A percentile compares a stretch with the other conserved stretches of the same genome.
Evolutionary conservation across 2,888 invertebrate genomes (phyloP).

Genomic region (Dasypogon diadema): DNA sequence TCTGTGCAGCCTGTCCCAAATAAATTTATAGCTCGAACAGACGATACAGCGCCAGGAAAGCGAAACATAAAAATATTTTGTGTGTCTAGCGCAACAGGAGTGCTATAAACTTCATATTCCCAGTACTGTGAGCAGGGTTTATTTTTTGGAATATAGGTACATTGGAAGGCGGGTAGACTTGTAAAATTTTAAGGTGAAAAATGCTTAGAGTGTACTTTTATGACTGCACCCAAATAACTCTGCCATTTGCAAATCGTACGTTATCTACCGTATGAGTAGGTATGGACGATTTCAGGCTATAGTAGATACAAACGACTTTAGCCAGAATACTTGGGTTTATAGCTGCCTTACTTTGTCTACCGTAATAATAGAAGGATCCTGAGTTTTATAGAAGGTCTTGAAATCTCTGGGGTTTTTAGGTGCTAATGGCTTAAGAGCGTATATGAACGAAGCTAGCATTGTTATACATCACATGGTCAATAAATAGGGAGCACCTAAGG

Average conservation of each 20-base stretch:
- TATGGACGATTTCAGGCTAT: conserved; percentile 31
- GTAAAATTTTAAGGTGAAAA: conserved; percentile 46
- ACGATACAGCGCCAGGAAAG: conserved; percentile 10
- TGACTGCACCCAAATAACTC: conserved; percentile 19
- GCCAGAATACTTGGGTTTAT: no score
- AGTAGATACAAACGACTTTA: no score
- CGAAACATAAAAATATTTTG: conserved; percentile 44
- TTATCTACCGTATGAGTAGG: neutral
- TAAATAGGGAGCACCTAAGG: no score
- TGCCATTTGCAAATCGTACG: neutral
- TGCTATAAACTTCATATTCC: conserved; percentile 47
- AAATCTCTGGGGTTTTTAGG: no score
- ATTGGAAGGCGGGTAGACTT: conserved; percentile 15
- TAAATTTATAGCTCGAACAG: conserved; percentile 24
- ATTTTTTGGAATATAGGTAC: conserved; percentile 16
- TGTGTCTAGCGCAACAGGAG: conserved; percentile 46
- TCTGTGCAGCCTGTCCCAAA: conserved; percentile 16
- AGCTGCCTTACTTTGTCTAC: no score
- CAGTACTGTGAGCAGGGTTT: conserved; percentile 18
- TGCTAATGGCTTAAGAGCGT: no score
- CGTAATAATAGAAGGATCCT: no score
- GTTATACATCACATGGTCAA: no score
- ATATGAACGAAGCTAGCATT: no score
- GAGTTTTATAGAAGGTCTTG: no score
- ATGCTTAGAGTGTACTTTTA: conserved; percentile 40